Conservation (phyloP, 2,113 vertebrate genomes). For the Saimiri boliviensis region DNA sequence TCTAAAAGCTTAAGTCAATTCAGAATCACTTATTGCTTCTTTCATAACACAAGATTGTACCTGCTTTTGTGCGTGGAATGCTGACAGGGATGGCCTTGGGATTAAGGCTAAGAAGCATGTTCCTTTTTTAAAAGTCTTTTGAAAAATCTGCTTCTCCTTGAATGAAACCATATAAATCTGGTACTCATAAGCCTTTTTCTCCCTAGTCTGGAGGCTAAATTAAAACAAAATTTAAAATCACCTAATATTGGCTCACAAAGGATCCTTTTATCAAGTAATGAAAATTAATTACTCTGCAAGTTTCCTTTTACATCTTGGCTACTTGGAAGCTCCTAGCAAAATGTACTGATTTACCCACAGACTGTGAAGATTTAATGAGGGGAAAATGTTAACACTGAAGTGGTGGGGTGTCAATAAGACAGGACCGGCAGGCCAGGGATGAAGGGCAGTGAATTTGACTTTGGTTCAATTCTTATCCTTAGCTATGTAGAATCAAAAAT, state of each 20-base stretch:
- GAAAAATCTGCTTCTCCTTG: not conserved
- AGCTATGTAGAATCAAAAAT: not conserved
- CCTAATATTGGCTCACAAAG: not conserved
- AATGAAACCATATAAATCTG: not conserved
- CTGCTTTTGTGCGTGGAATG: not conserved
- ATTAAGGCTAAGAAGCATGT: not conserved
- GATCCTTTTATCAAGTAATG: not conserved
- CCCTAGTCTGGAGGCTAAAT: not conserved
- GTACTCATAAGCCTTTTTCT: not conserved
- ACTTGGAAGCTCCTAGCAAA: not conserved
- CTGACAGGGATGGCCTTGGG: not conserved
- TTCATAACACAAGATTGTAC: not conserved
- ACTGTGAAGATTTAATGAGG: not conserved
- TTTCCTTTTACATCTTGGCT: not conserved
- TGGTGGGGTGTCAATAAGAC: not conserved
- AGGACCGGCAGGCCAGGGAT: no score
- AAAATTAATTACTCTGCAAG: not conserved
- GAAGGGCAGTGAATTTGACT: not conserved
- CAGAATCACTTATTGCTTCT: not conserved
- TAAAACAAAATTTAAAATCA: not conserved
- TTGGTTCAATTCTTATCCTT: not conserved
- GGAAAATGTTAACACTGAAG: not conserved
- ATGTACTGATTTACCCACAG: no score
- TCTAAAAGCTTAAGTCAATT: not conserved
- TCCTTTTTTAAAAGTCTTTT: not conserved